Evolutionary conservation across 2,113 vertebrate species (phyloP), one percentile per base, ranked within the genome.

Genomic region (Ophthalmolycus amberensis): DNA sequence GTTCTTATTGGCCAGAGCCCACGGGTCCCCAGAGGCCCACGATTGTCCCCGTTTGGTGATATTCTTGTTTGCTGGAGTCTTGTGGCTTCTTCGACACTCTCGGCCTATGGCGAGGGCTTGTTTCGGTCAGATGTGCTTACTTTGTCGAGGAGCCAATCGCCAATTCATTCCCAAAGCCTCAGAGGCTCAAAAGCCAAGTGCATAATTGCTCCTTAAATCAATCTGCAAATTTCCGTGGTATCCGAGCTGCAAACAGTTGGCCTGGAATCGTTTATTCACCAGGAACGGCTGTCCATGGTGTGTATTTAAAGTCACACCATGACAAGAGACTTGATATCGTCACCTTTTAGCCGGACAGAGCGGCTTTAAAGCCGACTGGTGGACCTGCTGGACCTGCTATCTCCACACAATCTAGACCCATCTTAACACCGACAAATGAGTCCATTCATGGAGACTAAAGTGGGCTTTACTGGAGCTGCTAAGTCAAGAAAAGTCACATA

Each of bases 191-290:
- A 93, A 92, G 94, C 93, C 92, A 94, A 94, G 94, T 94, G 94
- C 88, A 90, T 94, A 93, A 94, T 94, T 94, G 89, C 86, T 90
- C 90, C 90, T 93, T 93, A 94, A 92, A 92, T 94, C 94, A 93
- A 93, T 94, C 91, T 91, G 86, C 89, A 93, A 89, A 94, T 93
- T 90, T 92, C 4, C n/a, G 92, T 64, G 94, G 92, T 91, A 92
- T 92, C 78, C 52, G 22, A 78, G 87, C 80, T 52, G 91, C 91
- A 93, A 92, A 89, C 84, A 89, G 78, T 90, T 77, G 88, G 85
- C 90, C 90, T 89, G 79, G 85, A 83, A 89, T 81, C 81, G 46
- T 86, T 90, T 86, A 89, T 90, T 93, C 88, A 79, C 72, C 0
- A 83, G 72, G 46, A 73, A 77, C 44, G 42, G 67, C 82, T 68